phyloP scores from a whole-genome alignment of 2,113 vertebrate species.

The Heloderma charlesbogerti region DNA sequence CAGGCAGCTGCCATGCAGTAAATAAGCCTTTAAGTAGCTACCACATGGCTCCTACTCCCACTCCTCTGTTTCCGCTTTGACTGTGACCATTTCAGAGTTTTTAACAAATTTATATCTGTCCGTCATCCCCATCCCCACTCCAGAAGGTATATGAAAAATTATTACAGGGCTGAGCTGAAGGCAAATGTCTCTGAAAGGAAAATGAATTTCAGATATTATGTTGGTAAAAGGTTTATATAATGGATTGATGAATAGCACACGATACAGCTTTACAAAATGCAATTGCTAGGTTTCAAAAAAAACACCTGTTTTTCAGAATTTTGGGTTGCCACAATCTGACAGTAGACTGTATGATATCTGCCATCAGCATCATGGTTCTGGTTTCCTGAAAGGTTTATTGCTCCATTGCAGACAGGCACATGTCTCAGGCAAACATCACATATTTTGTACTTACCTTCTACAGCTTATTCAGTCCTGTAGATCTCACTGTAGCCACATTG shows the following conservation, averaged over 20 bases:
- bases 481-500: rapidly evolving
- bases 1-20: neutral
- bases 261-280: constrained; percentile 11
- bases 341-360: neutral
- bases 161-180: neutral
- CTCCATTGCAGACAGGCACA: neutral
- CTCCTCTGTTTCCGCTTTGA: neutral
- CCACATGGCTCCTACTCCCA: neutral
- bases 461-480: rapidly evolving
- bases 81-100: neutral
- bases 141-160: neutral
- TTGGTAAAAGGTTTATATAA: constrained; percentile 25
- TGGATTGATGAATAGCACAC: constrained; percentile 28
- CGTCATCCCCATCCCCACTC: neutral
- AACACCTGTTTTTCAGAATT: constrained; percentile 45
- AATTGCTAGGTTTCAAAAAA: neutral
- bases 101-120: neutral
- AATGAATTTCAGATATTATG: constrained; percentile 44
- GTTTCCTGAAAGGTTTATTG: constrained; percentile 44
- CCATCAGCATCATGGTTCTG: neutral
- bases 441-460: neutral
- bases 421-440: neutral
- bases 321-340: neutral
- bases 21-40: neutral
- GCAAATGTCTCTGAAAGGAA: constrained; percentile 18